Evolutionary conservation across 2,113 vertebrate genomes (phyloP).

Genomic region (Eublepharis macularius): DNA sequence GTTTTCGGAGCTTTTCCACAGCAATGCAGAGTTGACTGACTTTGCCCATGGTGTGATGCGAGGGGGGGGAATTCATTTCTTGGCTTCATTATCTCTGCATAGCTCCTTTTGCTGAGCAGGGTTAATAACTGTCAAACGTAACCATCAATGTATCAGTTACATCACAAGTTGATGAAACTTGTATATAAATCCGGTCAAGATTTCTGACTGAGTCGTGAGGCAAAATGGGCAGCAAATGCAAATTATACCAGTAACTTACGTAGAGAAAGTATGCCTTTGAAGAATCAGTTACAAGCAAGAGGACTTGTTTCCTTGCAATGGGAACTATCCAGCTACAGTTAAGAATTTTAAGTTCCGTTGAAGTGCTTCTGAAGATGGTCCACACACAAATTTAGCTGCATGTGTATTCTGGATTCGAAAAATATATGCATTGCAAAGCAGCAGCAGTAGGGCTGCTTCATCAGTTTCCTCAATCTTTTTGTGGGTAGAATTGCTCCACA

Average conservation of each 20-base stretch:
- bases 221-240: rapidly evolving
- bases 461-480: rapidly evolving
- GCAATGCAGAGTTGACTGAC: not conserved
- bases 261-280: not conserved
- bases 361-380: not conserved
- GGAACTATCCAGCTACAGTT: not conserved
- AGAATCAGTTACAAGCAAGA: not conserved
- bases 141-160: not conserved
- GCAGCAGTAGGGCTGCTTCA: not conserved
- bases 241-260: not conserved
- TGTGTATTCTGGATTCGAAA: not conserved
- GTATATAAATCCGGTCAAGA: not conserved
- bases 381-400: not conserved
- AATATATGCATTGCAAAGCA: not conserved
- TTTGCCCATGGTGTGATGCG: not conserved
- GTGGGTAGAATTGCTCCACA: rapidly evolving
- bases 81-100: not conserved
- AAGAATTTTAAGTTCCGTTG: not conserved
- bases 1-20: not conserved
- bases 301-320: not conserved
- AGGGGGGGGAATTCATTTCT: not conserved
- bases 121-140: not conserved
- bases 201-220: not conserved
- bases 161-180: not conserved
- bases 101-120: not conserved